Base-by-base conservation (phyloP, 1,140 invertebrate species). In the Grapholita molesta region DNA sequence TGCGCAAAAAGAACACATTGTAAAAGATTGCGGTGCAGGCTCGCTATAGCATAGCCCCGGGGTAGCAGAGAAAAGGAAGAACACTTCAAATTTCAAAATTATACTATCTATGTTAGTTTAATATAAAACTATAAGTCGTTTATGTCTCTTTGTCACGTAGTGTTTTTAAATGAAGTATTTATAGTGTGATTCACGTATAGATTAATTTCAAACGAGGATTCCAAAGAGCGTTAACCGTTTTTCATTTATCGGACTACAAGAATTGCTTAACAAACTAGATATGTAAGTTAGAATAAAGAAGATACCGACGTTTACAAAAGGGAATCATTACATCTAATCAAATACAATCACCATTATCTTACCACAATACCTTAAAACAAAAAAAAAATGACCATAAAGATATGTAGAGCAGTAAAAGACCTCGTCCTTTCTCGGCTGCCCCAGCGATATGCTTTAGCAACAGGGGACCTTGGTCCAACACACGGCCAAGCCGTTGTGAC, bases 391-490 rank as follows among this genome's bases (percentile, higher is more conserved):
- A n/a, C n/a, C n/a, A n/a, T n/a, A n/a, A n/a, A n/a, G n/a, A n/a
- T n/a, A n/a, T 38, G 15, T 5, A 38, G 35, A n/a, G 15, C 15
- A 38, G 35, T 38, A 6, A 38, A 38, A 5, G n/a, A n/a, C n/a
- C 33, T 12, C 12, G 35, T 12, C 35, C 42, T 48, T 48, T 48
- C 42, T 48, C 42, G 42, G 42, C 42, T 48, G 42, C 42, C 42
- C 42, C 42, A 21, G 42, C 42, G 6, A 6, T 48, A 48, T 48
- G 72, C 67, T 25, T 33, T 38, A 64, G 71, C 75, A 64, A 76
- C 77, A 80, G 79, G 76, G 78, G 76, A 78, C 75, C 76, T 72
- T 64, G 82, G 85, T 84, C 84, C 86, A 86, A 84, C 84, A 84
- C 79, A 76, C 82, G 80, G 78, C 80, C n/a, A 64, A 30, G 77